phyloP scores from a whole-genome alignment of 2,113 vertebrate genomes.

The Agapornis roseicollis region DNA sequence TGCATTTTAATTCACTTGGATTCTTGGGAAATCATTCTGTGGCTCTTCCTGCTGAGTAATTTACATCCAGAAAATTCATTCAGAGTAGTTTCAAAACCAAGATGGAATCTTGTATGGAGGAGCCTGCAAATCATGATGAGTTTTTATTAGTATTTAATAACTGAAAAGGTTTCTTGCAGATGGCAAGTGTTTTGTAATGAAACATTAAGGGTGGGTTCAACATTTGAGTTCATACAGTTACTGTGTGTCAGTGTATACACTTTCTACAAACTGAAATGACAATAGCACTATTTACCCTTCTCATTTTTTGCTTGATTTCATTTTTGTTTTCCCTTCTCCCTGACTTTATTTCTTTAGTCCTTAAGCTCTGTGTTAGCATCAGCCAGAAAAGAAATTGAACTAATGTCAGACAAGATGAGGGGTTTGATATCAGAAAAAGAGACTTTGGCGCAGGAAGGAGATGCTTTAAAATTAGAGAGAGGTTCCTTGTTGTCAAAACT shows the following conservation, averaged over 20 bases:
- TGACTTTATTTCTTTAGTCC: constrained; percentile 85
- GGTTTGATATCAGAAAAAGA: constrained; percentile 86
- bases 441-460: constrained; percentile 76
- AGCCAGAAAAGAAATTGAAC: constrained; percentile 87
- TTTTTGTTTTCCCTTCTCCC: constrained; percentile 77
- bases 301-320: constrained; percentile 78
- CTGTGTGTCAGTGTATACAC: constrained; percentile 44
- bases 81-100: background rate
- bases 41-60: background rate
- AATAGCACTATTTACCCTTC: constrained; percentile 41
- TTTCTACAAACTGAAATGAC: background rate
- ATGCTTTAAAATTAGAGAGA: constrained; percentile 80
- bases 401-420: constrained; percentile 87
- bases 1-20: background rate
- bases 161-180: background rate
- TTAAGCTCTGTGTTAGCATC: constrained; percentile 91
- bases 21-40: background rate
- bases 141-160: background rate
- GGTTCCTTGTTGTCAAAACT: constrained; percentile 76
- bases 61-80: background rate
- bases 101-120: background rate
- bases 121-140: background rate
- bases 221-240: background rate
- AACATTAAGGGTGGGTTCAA: background rate
- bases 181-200: background rate